A percentile compares a stretch with the other conserved stretches of the same genome.
These are phyloP conservation scores for Eristalinus sepulchralis DNA, from an alignment of 2,888 invertebrate species.

Conservation along the genomic window DNA sequence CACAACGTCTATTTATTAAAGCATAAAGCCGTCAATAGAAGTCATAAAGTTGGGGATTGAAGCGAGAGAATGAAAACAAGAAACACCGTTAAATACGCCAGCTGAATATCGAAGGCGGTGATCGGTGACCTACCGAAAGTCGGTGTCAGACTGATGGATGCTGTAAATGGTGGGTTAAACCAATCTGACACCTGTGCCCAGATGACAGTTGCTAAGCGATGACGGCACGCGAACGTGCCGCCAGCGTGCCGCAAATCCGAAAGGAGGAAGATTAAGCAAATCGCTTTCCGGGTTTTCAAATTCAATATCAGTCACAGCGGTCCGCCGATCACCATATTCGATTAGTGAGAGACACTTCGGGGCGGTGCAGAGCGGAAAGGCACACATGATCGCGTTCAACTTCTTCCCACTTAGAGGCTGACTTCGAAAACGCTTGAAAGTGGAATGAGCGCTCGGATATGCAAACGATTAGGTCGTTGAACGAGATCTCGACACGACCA, in stretches of 20 bases:
- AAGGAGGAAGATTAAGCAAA: constrained; percentile 39
- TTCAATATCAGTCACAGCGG: constrained; percentile 52
- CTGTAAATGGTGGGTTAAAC: neutral
- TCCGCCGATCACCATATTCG: constrained; percentile 30
- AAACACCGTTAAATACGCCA: constrained; percentile 10
- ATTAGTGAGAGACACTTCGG: constrained; percentile 41
- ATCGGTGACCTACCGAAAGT: constrained; percentile 25
- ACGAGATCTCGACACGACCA: neutral
- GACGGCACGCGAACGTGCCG: neutral
- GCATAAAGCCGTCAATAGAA: constrained; percentile 57
- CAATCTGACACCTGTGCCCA: constrained; percentile 31
- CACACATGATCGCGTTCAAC: constrained; percentile 8
- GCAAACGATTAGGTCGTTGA: constrained; percentile 30
- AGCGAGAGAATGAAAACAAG: neutral
- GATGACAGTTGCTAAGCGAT: neutral
- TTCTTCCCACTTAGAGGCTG: neutral
- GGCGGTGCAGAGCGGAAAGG: constrained; percentile 18
- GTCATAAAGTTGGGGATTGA: constrained; percentile 31
- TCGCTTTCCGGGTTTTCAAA: constrained; percentile 65
- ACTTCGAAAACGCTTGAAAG: constrained; percentile 17
- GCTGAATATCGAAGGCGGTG: constrained; percentile 16
- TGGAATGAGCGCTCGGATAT: constrained; percentile 47
- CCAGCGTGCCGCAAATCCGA: neutral
- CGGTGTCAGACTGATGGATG: constrained; percentile 55
- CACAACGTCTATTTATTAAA: constrained; percentile 49